Evolutionary conservation across 2,888 invertebrate species (phyloP).

Genomic region (Protophormia terraenovae): DNA sequence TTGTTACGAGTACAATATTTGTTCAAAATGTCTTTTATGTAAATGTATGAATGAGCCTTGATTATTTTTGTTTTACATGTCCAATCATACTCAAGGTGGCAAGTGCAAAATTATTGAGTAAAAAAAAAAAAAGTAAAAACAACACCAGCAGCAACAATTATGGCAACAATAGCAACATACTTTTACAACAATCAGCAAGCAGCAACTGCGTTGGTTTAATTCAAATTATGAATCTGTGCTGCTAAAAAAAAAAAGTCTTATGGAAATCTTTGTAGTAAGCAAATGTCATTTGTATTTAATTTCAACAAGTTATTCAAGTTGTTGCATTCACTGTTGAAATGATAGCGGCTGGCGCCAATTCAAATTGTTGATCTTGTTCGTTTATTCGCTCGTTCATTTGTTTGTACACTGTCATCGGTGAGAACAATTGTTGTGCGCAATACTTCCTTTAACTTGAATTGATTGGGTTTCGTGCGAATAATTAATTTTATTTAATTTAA

Average conservation of each 20-base stretch:
- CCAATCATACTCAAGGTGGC: constrained; percentile 10
- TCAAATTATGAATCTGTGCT: constrained; percentile 39
- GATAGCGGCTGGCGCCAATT: constrained; percentile 61
- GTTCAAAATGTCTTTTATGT: constrained; percentile 5
- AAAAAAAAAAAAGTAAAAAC: not conserved
- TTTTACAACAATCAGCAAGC: constrained; percentile 30
- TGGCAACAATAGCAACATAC: not conserved
- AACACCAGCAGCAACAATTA: not conserved
- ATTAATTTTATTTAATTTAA: constrained; percentile 27
- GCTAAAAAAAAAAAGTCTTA: constrained; percentile 3
- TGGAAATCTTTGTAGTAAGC: constrained; percentile 36
- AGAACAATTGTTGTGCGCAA: constrained; percentile 35
- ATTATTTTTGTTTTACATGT: not conserved
- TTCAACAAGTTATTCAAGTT: constrained; percentile 62
- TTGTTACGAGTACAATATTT: constrained; percentile 21
- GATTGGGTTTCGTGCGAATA: constrained; percentile 42
- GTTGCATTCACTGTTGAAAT: constrained; percentile 15
- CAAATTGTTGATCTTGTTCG: constrained; percentile 44
- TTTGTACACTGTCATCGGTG: constrained; percentile 29
- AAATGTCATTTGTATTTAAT: constrained; percentile 67
- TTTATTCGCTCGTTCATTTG: not conserved
- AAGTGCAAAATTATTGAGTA: constrained; percentile 48
- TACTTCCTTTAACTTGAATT: constrained; percentile 33
- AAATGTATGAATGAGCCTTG: too few relatives aligned
- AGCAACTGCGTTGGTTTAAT: constrained; percentile 26